A percentile compares a stretch with the other conserved stretches of the same genome.
These are phyloP conservation scores for Galeopsomyia nigrocyanea DNA, from an alignment of 2,888 invertebrate species.

Conservation along the genomic window DNA sequence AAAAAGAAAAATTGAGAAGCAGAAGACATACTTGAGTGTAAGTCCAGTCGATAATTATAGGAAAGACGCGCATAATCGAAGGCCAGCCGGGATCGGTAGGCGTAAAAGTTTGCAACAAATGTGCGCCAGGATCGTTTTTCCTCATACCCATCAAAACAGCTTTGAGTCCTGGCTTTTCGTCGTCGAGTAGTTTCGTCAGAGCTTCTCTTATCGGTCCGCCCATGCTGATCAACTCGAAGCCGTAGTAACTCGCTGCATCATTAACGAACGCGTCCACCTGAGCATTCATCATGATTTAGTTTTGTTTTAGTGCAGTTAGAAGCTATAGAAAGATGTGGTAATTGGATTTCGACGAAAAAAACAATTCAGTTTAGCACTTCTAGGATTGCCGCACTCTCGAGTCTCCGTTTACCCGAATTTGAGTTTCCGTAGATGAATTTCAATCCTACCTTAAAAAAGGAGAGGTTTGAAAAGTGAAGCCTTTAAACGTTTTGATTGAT, in stretches of 20 bases:
- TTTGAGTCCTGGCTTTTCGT: conserved; percentile 75
- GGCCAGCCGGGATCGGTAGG: conserved; percentile 94
- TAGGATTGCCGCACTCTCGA: too few relatives aligned
- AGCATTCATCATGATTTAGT: too few relatives aligned
- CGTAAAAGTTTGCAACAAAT: conserved; percentile 78
- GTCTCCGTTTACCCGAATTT: too few relatives aligned
- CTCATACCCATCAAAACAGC: conserved; percentile 95
- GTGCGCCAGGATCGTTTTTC: conserved; percentile 86
- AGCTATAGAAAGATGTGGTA: too few relatives aligned
- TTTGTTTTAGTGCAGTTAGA: too few relatives aligned
- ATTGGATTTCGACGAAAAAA: too few relatives aligned
- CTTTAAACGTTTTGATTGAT: too few relatives aligned
- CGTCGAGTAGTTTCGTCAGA: conserved; percentile 76
- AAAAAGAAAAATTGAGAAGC: too few relatives aligned
- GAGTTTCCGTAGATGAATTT: too few relatives aligned
- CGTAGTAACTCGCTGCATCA: conserved; percentile 78
- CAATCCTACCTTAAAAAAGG: too few relatives aligned
- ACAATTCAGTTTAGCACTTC: too few relatives aligned
- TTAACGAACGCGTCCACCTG: conserved; percentile 85
- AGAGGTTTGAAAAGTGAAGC: too few relatives aligned
- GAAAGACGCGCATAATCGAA: conserved; percentile 87
- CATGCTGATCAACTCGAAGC: conserved; percentile 78
- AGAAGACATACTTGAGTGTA: conserved; percentile 80
- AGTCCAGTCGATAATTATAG: conserved; percentile 92
- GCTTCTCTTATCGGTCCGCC: conserved; percentile 81